Evolutionary conservation across 2,113 vertebrate species (phyloP).

Genomic region (Nesogale talazaci): DNA sequence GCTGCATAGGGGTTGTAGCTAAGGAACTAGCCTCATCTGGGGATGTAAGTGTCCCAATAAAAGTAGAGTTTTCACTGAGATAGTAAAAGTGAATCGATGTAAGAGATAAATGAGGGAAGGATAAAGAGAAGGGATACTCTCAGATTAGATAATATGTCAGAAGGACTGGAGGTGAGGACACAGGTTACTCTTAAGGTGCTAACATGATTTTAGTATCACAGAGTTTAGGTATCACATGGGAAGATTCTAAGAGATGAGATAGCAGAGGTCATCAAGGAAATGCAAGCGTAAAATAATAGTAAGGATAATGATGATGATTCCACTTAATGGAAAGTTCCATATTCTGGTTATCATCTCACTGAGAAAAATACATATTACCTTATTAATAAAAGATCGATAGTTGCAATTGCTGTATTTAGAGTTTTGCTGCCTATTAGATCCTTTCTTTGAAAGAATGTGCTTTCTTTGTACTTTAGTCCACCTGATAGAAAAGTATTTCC

Average conservation of each 20-base stretch:
- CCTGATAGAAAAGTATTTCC: not conserved
- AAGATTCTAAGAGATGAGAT: not conserved
- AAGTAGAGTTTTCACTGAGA: not conserved
- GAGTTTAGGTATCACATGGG: not conserved
- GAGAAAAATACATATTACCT: not conserved
- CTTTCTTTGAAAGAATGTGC: not conserved
- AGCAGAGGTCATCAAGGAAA: not conserved
- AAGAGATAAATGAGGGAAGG: not conserved
- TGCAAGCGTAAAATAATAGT: not conserved
- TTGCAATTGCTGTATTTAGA: not conserved
- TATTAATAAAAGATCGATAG: not conserved
- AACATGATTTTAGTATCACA: not conserved
- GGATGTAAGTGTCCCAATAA: not conserved
- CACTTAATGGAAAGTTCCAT: not conserved
- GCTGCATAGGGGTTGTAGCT: not conserved
- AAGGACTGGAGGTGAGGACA: not conserved
- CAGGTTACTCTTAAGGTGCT: not conserved
- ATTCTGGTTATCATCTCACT: not conserved
- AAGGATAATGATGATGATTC: not conserved
- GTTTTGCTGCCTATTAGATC: not conserved
- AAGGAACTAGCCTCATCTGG: not conserved
- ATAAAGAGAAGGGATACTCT: not conserved
- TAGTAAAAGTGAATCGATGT: not conserved
- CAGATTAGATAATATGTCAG: not conserved
- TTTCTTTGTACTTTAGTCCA: constrained; percentile 1